Conservation (phyloP, 2,888 invertebrate genomes). For the Ectemnius cavifrons region DNA sequence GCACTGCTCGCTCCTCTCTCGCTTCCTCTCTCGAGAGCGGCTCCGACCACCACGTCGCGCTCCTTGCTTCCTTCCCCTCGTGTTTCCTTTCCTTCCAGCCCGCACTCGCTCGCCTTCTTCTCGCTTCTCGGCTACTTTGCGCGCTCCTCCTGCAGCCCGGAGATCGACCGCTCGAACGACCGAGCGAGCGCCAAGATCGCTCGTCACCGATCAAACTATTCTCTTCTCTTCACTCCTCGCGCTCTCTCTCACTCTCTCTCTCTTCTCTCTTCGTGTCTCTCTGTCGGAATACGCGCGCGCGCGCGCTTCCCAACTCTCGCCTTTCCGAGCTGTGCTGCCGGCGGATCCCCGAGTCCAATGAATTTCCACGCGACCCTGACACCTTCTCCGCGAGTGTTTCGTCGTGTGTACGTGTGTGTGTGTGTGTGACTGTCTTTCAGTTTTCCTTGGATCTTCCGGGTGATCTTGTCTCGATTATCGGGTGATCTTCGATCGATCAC, state of each 20-base stretch:
- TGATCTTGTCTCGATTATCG: no score
- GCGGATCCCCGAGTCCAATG: no score
- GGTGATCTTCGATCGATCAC: no score
- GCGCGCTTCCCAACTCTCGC: background rate
- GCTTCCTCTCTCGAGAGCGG: constrained; percentile 1
- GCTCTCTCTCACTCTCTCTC: background rate
- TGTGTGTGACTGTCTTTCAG: no score
- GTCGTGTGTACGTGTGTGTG: no score
- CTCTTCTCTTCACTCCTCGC: background rate
- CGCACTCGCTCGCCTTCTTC: background rate
- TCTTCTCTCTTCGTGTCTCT: no score
- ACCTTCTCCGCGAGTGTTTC: no score
- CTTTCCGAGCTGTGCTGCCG: no score
- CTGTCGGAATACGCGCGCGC: no score
- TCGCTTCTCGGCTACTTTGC: constrained; percentile 7
- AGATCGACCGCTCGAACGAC: constrained; percentile 16
- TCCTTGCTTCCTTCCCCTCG: background rate
- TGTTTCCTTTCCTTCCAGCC: background rate
- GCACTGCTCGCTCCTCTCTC: constrained; percentile 6
- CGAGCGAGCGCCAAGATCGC: background rate
- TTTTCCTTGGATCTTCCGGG: no score
- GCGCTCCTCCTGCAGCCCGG: constrained; percentile 5
- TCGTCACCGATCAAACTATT: background rate
- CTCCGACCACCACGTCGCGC: background rate
- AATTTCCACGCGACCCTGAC: no score